Evolutionary conservation across 1,140 invertebrate species (phyloP), one percentile per base, ranked within the genome.

Genomic region (Choristoneura fumiferana): DNA sequence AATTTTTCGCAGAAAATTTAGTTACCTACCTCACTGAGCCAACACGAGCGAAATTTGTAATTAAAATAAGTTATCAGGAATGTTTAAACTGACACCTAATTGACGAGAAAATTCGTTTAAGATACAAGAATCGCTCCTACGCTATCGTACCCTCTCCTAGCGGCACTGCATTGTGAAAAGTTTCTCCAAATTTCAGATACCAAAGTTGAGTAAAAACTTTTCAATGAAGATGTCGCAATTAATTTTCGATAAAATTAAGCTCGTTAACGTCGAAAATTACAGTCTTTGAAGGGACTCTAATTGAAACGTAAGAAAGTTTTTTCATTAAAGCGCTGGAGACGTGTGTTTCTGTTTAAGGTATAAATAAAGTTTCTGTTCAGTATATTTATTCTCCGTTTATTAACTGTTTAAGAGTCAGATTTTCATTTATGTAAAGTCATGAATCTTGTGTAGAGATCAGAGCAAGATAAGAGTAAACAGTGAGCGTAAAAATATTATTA

Each of bases 171-270:
- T 68, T 73, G 73, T 78, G 54, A n/a, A 65, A 79, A 84, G 60
- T 82, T 84, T 60, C 35, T 10, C 58, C 58, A 84, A 86, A 76
- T 81, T 81, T 80, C 63, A 76, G 72, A 80, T 82, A 85, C 79
- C 75, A 80, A 78, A 83, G 68, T 81, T 73, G 69, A 80, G 62
- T 80, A 70, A 70, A 76, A 85, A 86, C 67, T 86, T 87, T 84
- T 77, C 75, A 80, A 85, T 84, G 78, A 81, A 88, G 83, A 84
- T 84, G 83, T 86, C 78, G 81, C 81, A 86, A 88, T 86, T 88
- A 88, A 88, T 88, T 88, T 88, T 85, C 81, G 76, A 86, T 88
- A 84, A 82, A 86, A 84, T 86, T 84, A 79, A 82, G 75, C 83
- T 85, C 81, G 85, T 88, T 86, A 86, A 82, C 79, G 74, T 81